Base-by-base conservation (phyloP, 2,113 vertebrate species). In the Thoracochromis brauschi region DNA sequence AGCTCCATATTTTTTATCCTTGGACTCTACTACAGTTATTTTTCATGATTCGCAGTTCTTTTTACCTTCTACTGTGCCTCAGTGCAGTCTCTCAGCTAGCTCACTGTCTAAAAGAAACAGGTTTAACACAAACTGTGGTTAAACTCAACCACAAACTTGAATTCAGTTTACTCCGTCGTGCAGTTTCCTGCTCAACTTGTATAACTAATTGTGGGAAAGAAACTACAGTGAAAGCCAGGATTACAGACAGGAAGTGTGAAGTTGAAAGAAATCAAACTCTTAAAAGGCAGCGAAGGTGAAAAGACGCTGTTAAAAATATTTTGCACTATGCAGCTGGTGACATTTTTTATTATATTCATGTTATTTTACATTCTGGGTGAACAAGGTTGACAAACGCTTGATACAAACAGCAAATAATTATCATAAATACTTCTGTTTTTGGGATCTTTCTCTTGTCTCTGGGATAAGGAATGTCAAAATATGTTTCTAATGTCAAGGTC, bases 321-420 rank as follows among this genome's bases (percentile, higher is more conserved):
- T 75, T 29, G 0, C 9, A 29, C 24, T 29, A 1, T 47, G 0
- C 24, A 5, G 24, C 0, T 19, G 1, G 14, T 75, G 14, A 47
- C 21, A 47, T 7, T 75, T 75, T 65, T 75, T 1, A 31, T 31
- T 31, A 31, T 49, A 31, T 11, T 29, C 4, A 17, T n/a, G 45
- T 78, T 49, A 49, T 49, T 75, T 31, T 49, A 49, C 17, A 75
- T 75, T 2, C 71, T 75, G 24, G 71, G 9, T 1, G 16, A 47
- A 47, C 40, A 19, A 47, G 1, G 24, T 11, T 31, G 14, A 6
- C 0, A 29, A 75, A 19, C 24, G 11, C 6, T 45, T 45, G 38
- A 26, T 73, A 2, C 14, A 75, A 75, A 75, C 16, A 75, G 71
- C 16, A 17, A 75, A 75, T 10, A 12, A 19, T 31, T 29, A 4